Evolutionary conservation across 2,888 invertebrate genomes (phyloP), one percentile per base, ranked within the genome.

Genomic region (Raillietiella orientalis): DNA sequence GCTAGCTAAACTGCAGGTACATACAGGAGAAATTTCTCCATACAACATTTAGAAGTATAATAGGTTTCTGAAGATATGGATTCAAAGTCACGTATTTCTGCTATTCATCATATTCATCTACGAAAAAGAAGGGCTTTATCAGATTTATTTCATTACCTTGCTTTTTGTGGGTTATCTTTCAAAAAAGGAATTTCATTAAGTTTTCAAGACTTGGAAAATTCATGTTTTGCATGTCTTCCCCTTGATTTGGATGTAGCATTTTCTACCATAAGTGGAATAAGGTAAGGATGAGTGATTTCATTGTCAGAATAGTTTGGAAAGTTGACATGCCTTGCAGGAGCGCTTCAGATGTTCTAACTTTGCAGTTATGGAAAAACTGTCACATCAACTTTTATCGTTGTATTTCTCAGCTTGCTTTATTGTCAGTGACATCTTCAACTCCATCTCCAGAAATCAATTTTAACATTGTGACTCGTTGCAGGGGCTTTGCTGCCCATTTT

Each of bases 111-210:
- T 41, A 65, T 75, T 26, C 53, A 77, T 3, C 67, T 71, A 38
- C 69, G 71, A 38, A 84, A 82, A 43, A 62, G 71, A 16, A 66
- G 72, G 47, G 65, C 69, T 0, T 46, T 90, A 2, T 59, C 72
- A 0, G 77, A 82, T 45, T 52, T 87, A 23, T 87, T 84, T 44
- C 74, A 71, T 42, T 55, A 57, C 14, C 47, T 93, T 1, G 44
- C 58, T 1, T 58, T 57, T 30, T 53, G 70, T 33, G 77, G 82
- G 0, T 43, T 84, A 2, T 77, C 70, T 22, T 75, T 70, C 40
- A 60, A 70, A 31, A 61, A 63, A 2, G 87, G 87, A 2, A 49
- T 70, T 12, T 6, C 11, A 8, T 6, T 6, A n/a, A 17, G 19
- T 17, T 6, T 17, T n/a, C n/a, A n/a, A n/a, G n/a, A n/a, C n/a